A percentile compares a stretch with the other conserved stretches of the same genome.
Evolutionary conservation across 2,113 vertebrate genomes (phyloP).

Genomic region (Ophthalmolycus amberensis): DNA sequence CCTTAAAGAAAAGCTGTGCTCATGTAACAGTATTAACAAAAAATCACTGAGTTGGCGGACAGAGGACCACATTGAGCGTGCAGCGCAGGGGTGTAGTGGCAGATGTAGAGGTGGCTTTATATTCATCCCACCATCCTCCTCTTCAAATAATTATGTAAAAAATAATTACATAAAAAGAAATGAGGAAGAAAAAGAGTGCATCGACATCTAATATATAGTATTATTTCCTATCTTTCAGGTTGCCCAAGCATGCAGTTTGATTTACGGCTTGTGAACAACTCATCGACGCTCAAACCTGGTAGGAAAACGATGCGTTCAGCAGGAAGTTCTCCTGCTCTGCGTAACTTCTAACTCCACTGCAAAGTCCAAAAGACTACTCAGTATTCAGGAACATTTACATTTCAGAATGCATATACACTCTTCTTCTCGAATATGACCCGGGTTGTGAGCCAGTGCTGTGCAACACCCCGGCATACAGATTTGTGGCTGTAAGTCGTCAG

Average conservation of each 20-base stretch:
- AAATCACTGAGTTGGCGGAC: conserved; percentile 45
- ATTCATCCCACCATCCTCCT: conserved; percentile 34
- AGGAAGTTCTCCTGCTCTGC: background rate
- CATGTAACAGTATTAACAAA: conserved; percentile 45
- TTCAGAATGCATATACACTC: background rate
- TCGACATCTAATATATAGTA: conserved; percentile 19
- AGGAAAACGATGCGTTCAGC: background rate
- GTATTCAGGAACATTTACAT: conserved; percentile 24
- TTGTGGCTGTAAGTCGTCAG: conserved; percentile 16
- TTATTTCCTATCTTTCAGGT: conserved; percentile 1
- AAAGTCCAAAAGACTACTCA: background rate
- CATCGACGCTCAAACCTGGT: background rate
- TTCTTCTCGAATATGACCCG: conserved; percentile 11
- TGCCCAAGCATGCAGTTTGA: background rate
- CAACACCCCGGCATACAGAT: conserved; percentile 6
- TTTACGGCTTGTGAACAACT: background rate
- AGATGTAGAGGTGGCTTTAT: conserved; percentile 50
- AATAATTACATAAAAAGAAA: background rate
- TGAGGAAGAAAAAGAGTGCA: background rate
- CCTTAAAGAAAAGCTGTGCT: conserved; percentile 36
- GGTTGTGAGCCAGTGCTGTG: conserved; percentile 11
- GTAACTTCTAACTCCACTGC: conserved; percentile 7
- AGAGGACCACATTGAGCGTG: conserved; percentile 30
- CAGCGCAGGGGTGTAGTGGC: conserved; percentile 39
- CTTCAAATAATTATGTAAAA: conserved; percentile 14